Base-by-base conservation (phyloP, 1,140 invertebrate genomes). In the Drosophila pruinosa region DNA sequence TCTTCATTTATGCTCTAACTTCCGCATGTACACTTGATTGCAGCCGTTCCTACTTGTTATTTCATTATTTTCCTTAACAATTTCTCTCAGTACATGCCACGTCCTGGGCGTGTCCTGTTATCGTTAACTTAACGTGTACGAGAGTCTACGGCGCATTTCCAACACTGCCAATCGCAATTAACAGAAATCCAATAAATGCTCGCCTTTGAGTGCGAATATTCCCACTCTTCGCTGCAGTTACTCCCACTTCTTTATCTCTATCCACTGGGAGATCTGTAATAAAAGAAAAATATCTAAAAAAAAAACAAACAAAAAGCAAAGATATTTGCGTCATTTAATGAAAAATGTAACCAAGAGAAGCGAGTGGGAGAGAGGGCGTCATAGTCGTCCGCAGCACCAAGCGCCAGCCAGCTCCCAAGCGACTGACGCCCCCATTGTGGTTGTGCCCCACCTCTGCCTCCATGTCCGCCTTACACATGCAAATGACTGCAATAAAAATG, bases 401-500 rank as follows among this genome's bases (percentile, higher is more conserved):
- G 26, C 28, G 57, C 10, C 47, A 52, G 15, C 17, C 17, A 17
- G 69, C 53, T 85, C 81, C 82, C 85, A 19, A 72, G 75, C 75
- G 85, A 58, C 57, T 61, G 50, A 85, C 75, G 75, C 68, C 81
- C 65, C 70, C 38, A 24, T 47, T 43, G 19, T 8, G 15, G 8
- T 14, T 26, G 19, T 2, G n/a, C n/a, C 24, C 26, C 48, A 26
- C 6, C 26, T 15, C 38, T 5, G 10, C 4, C 26, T 2, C 17
- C 15, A 34, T 26, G 14, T 31, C 24, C 26, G 45, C 12, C 58
- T 65, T 72, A 71, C 63, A 74, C 75, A 89, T 88, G 83, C 83
- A 88, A 88, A 88, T 88, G 63, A 75, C 56, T 88, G 82, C 78
- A 88, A 89, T 88, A 88, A 88, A 88, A 89, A 71, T 53, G 65